Conservation (phyloP, 2,113 vertebrate genomes). For the Procavia capensis region DNA sequence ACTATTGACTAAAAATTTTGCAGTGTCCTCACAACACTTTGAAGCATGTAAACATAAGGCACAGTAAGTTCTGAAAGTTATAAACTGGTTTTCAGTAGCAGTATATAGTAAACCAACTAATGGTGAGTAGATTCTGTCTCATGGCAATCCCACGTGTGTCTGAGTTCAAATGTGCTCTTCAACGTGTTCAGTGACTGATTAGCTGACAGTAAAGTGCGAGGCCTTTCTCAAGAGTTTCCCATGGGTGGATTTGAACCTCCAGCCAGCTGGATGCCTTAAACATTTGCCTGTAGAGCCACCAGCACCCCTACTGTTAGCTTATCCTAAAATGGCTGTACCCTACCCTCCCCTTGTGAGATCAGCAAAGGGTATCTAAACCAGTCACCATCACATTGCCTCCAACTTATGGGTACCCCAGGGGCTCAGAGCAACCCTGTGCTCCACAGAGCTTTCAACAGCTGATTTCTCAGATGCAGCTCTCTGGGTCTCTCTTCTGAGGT, state of each 20-base stretch:
- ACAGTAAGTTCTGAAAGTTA: not conserved
- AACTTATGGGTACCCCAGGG: not conserved
- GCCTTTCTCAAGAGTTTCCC: not conserved
- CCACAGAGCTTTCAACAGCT: not conserved
- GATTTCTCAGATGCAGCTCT: not conserved
- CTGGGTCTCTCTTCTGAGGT: not conserved
- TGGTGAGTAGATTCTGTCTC: not conserved
- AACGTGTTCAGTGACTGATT: not conserved
- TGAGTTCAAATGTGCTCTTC: not conserved
- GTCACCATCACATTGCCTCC: not conserved
- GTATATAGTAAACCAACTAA: not conserved
- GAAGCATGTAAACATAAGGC: slow-evolving; percentile 46
- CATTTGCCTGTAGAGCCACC: not conserved
- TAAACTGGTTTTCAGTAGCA: slow-evolving; percentile 20
- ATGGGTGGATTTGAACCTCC: not conserved
- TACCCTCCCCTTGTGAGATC: not conserved
- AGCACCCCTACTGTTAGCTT: not conserved
- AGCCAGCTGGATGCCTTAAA: not conserved
- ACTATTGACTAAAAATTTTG: slow-evolving; percentile 2
- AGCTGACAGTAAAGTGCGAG: not conserved
- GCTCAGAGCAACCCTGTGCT: not conserved
- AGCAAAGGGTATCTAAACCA: not conserved
- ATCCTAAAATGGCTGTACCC: not conserved
- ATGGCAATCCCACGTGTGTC: not conserved
- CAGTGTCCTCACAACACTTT: not conserved